These are phyloP conservation scores for Oryctes rhinoceros DNA, from an alignment of 1,140 invertebrate genomes.

Conservation along the genomic window DNA sequence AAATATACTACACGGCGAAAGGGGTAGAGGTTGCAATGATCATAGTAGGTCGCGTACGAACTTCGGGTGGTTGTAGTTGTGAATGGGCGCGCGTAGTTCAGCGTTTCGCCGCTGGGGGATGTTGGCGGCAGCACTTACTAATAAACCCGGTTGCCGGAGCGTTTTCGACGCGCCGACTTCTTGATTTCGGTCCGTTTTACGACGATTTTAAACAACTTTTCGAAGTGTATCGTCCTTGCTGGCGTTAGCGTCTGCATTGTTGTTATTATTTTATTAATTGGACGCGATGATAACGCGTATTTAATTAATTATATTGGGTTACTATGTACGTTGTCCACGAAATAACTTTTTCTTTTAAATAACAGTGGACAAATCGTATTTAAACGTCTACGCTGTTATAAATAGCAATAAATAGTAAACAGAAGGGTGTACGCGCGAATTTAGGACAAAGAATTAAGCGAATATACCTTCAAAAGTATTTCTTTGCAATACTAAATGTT, in stretches of 20 bases:
- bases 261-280: conserved; percentile 16
- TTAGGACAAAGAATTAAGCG: too few species aligned
- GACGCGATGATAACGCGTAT: background rate
- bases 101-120: conserved; percentile 34
- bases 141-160: background rate
- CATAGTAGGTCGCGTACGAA: conserved; percentile 14
- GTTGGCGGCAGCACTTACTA: conserved; percentile 42
- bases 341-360: too few species aligned
- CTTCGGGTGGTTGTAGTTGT: conserved; percentile 36
- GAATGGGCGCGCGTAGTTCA: conserved; percentile 39
- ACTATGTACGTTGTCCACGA: background rate
- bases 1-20: background rate
- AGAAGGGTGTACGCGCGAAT: too few species aligned
- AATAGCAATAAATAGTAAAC: too few species aligned
- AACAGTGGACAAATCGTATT: too few species aligned
- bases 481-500: too few species aligned
- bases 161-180: background rate
- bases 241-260: conserved; percentile 1
- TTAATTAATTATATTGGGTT: background rate
- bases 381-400: too few species aligned
- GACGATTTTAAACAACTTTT: conserved; percentile 11
- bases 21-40: background rate
- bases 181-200: background rate
- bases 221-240: background rate
- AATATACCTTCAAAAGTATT: too few species aligned